phyloP scores from a whole-genome alignment of 1,140 invertebrate genomes.

The Stratiolaelaps scimitus region DNA sequence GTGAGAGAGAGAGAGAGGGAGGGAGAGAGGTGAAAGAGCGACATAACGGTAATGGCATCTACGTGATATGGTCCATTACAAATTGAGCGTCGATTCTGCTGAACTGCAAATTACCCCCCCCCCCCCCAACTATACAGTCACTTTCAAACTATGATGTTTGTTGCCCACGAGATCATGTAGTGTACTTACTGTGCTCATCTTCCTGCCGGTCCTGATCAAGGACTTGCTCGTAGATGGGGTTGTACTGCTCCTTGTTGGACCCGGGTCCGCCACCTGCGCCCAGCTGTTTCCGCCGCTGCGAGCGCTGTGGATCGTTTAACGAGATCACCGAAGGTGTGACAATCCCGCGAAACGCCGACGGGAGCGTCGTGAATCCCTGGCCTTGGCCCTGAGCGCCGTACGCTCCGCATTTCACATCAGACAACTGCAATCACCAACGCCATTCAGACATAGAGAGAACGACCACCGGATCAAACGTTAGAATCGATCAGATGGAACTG shows the following conservation, averaged over 20 bases:
- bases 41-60: no score
- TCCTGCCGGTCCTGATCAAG: slow-evolving; percentile 24
- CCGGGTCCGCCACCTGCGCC: background rate
- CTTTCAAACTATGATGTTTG: no score
- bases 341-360: slow-evolving; percentile 13
- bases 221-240: slow-evolving; percentile 27
- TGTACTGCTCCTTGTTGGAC: slow-evolving; percentile 26
- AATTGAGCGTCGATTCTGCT: no score
- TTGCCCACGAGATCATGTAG: no score
- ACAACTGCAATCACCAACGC: slow-evolving; percentile 9
- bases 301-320: slow-evolving; percentile 13
- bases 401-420: slow-evolving; percentile 20
- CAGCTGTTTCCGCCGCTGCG: slow-evolving; percentile 13
- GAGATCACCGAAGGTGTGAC: slow-evolving; percentile 26
- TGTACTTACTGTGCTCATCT: slow-evolving; percentile 22
- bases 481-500: no score
- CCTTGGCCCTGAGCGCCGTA: slow-evolving; percentile 1
- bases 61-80: no score
- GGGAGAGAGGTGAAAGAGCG: no score
- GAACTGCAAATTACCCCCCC: no score
- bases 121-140: no score
- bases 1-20: no score
- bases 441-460: no score
- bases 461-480: no score
- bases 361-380: slow-evolving; percentile 20